Percentiles rank a stretch among this genome's conserved stretches.
These are phyloP conservation scores for Mystacornis crossleyi DNA, from an alignment of 2,113 vertebrate species.

Conservation along the genomic window DNA sequence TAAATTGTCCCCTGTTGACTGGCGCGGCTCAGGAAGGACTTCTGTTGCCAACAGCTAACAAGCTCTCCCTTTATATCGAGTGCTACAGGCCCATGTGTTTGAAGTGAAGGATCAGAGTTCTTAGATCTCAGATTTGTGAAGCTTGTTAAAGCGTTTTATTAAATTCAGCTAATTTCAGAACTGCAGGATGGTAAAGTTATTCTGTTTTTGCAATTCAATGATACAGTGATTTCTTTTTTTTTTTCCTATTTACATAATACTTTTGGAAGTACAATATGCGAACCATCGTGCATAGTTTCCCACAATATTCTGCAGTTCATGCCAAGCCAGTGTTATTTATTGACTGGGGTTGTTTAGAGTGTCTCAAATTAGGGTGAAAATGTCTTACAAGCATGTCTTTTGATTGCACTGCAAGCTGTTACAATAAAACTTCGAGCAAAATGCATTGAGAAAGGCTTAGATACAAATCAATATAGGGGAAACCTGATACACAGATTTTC, in stretches of 20 bases:
- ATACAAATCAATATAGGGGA: not conserved
- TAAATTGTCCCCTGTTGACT: not conserved
- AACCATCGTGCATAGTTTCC: not conserved
- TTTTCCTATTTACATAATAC: not conserved
- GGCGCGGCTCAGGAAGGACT: not conserved
- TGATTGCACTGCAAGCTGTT: not conserved
- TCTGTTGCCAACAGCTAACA: not conserved
- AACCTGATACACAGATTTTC: not conserved
- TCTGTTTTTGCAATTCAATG: not conserved
- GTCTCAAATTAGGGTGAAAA: not conserved
- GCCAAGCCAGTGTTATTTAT: not conserved
- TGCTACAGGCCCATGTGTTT: not conserved
- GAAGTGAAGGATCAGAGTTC: not conserved
- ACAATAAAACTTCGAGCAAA: not conserved
- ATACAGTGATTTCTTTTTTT: not conserved
- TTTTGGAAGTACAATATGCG: not conserved
- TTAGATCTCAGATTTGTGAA: not conserved
- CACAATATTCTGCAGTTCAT: not conserved
- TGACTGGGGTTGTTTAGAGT: not conserved
- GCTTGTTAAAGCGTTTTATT: not conserved
- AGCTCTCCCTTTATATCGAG: not conserved
- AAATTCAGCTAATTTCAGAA: conserved; percentile 7
- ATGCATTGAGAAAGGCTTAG: not conserved
- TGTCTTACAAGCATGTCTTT: not conserved
- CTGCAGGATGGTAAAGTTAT: not conserved